Evolutionary conservation across 2,888 invertebrate genomes (phyloP), one percentile per base, ranked within the genome.

Genomic region (Diploptera punctata): DNA sequence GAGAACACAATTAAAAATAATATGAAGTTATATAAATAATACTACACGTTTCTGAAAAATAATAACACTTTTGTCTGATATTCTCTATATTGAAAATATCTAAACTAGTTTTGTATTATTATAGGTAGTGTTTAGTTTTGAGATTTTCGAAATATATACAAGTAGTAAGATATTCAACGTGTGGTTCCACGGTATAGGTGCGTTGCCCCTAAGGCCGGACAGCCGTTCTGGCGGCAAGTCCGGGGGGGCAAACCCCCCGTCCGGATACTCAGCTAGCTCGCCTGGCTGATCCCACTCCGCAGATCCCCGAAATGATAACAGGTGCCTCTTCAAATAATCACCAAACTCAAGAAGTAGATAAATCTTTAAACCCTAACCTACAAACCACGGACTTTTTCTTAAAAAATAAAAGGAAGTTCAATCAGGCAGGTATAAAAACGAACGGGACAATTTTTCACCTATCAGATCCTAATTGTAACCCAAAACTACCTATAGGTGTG

Each of bases 171-270:
- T 33, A 10, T 70, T 70, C 78, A 78, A 71, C 74, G 76, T 79
- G 78, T 79, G 79, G 79, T 79, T 79, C 77, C 78, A 78, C 75
- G 79, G 77, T 29, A 78, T 78, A 47, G 78, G 79, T 68, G 77
- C 76, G 47, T 77, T 78, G 76, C 78, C 79, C 76, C 77, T 79
- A 73, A 74, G 78, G 75, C 61, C 74, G 68, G 74, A 74, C 72
- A 43, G 47, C 31, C 68, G 61, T 24, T 60, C 74, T 31, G 54
- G 26, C 31, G 33, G 57, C 49, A 61, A 61, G 43, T 61, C 47
- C 68, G n/a, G 65, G 43, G 68, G 69, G 57, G 60, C 49, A 29
- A 43, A 33, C 33, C 60, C 31, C 73, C 76, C 72, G 57, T 67
- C 68, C 74, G 68, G 52, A 26, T 68, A 61, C 57, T 49, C 76